Evolutionary conservation across 2,113 vertebrate genomes (phyloP).

Genomic region (Ochotona curzoniae): DNA sequence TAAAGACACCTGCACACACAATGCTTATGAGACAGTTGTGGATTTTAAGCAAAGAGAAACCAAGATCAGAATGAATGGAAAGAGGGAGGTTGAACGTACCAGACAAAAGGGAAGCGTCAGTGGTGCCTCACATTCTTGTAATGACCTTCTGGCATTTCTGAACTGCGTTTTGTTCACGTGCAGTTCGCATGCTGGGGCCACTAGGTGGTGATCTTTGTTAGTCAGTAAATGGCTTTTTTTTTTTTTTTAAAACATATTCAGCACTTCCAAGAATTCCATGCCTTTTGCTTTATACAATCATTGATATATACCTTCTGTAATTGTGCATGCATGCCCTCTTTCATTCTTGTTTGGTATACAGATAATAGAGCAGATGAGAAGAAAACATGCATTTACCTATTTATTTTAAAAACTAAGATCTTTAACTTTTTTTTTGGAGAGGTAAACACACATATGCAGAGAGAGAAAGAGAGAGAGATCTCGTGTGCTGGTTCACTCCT

Average conservation of each 20-base stretch:
- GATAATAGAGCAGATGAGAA: not conserved
- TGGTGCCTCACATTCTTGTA: not conserved
- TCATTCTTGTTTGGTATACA: conserved; percentile 8
- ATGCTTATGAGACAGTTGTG: not conserved
- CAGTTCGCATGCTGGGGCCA: conserved; percentile 45
- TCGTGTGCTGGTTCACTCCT: too few species aligned
- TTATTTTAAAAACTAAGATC: too few species aligned
- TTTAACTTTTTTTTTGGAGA: too few species aligned
- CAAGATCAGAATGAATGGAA: not conserved
- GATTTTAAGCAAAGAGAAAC: not conserved
- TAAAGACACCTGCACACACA: conserved; percentile 27
- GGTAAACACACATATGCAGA: too few species aligned
- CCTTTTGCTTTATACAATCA: conserved; percentile 15
- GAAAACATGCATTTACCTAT: not conserved
- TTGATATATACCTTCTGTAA: not conserved
- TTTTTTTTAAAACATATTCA: conserved; percentile 47
- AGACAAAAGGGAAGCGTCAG: not conserved
- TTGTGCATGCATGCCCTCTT: not conserved
- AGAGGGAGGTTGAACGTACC: not conserved
- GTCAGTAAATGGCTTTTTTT: conserved; percentile 23
- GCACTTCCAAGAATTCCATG: not conserved
- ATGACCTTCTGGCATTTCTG: not conserved
- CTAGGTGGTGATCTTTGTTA: conserved; percentile 82
- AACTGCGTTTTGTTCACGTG: conserved; percentile 47
- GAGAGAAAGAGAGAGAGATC: too few species aligned